Conservation (phyloP, 2,797 vertebrate genomes). For the Poliocrania exsul region DNA sequence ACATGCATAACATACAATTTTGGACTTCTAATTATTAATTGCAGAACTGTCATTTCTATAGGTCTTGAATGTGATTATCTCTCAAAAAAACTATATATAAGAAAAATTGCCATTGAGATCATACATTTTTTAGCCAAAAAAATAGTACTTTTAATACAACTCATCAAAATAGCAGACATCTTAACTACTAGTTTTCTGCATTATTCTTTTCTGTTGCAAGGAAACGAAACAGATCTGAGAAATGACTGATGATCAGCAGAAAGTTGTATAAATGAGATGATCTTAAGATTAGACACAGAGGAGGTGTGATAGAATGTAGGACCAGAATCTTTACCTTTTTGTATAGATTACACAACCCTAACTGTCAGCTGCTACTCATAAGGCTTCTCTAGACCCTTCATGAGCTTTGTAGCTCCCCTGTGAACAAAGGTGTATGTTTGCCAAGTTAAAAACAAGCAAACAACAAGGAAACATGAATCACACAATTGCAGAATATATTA, state of each 20-base stretch:
- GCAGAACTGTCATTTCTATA: neutral
- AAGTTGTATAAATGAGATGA: accelerated
- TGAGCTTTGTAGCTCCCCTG: neutral
- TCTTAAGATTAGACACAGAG: neutral
- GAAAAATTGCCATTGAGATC: neutral
- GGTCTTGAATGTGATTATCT: neutral
- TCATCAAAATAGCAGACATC: neutral
- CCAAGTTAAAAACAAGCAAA: neutral
- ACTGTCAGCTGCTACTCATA: neutral
- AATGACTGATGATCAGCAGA: neutral
- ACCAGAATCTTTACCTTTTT: neutral
- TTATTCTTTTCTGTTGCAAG: neutral
- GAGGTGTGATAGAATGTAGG: neutral
- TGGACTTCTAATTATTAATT: neutral
- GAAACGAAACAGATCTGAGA: neutral
- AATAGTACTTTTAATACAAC: neutral
- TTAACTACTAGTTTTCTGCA: neutral
- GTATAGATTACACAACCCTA: neutral
- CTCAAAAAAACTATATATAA: neutral
- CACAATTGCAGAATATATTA: neutral
- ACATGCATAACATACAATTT: accelerated
- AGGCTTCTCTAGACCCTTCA: neutral
- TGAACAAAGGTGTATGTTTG: neutral
- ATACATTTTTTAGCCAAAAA: neutral
- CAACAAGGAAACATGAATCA: neutral